Conservation (phyloP, 2,113 vertebrate species). For the Monopterus albus region DNA sequence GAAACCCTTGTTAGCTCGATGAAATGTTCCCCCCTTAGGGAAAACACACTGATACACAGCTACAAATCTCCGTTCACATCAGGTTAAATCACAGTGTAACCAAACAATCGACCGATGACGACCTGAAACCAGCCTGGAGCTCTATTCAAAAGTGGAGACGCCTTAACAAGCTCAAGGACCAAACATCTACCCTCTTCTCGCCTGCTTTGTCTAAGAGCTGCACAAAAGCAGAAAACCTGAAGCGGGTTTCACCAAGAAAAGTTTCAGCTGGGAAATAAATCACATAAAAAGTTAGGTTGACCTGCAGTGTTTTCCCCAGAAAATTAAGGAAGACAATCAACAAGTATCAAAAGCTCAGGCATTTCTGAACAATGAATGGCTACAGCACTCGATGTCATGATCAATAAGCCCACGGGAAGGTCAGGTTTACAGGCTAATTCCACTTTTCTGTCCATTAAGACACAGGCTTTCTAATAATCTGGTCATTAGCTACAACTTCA, state of each 20-base stretch:
- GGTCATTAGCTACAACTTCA: too few relatives aligned
- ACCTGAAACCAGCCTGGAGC: conserved; percentile 11
- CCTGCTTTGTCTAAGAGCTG: neutral
- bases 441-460: too few relatives aligned
- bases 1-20: conserved; percentile 17
- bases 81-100: neutral
- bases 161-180: neutral
- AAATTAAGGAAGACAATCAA: conserved; percentile 46
- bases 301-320: neutral
- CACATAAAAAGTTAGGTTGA: neutral
- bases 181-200: neutral
- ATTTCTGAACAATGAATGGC: neutral
- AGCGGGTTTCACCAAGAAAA: neutral
- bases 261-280: neutral
- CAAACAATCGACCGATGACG: neutral
- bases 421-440: too few relatives aligned
- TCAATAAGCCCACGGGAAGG: too few relatives aligned
- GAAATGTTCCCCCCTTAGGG: neutral
- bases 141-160: neutral
- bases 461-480: too few relatives aligned
- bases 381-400: neutral
- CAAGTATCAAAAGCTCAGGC: neutral
- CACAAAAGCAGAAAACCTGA: conserved; percentile 3
- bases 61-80: neutral
- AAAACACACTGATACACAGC: neutral